Conservation (phyloP, 2,797 vertebrate species). For the Spinibarbus caldwelli region DNA sequence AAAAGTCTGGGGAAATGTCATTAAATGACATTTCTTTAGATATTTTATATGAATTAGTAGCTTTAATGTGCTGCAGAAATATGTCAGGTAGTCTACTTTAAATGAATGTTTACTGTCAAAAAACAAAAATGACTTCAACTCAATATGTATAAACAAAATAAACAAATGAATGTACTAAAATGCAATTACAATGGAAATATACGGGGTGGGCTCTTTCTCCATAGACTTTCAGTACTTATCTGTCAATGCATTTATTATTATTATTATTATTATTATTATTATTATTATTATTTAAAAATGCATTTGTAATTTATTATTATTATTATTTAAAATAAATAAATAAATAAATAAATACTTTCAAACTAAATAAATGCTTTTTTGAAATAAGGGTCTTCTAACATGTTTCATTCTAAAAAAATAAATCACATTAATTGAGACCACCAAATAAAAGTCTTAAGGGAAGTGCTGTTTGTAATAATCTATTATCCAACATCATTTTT, state of each 20-base stretch:
- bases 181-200: not conserved
- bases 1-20: not conserved
- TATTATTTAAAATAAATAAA: not conserved
- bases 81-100: not conserved
- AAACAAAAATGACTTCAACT: not conserved
- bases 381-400: too few species aligned
- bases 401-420: not conserved
- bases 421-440: not conserved
- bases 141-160: not conserved
- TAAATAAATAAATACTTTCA: too few species aligned
- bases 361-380: too few species aligned
- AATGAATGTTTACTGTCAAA: not conserved
- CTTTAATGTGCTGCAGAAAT: slow-evolving; percentile 12
- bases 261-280: too few species aligned
- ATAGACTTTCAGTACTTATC: not conserved
- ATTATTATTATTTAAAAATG: not conserved
- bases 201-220: not conserved
- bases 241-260: not conserved
- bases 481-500: slow-evolving; percentile 9
- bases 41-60: not conserved
- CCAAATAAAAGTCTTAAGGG: not conserved
- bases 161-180: not conserved
- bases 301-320: too few species aligned
- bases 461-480: slow-evolving; percentile 11
- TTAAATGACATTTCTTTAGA: not conserved